These are phyloP conservation scores for Orthonyx spaldingii DNA, from an alignment of 2,113 vertebrate species.

Conservation along the genomic window DNA sequence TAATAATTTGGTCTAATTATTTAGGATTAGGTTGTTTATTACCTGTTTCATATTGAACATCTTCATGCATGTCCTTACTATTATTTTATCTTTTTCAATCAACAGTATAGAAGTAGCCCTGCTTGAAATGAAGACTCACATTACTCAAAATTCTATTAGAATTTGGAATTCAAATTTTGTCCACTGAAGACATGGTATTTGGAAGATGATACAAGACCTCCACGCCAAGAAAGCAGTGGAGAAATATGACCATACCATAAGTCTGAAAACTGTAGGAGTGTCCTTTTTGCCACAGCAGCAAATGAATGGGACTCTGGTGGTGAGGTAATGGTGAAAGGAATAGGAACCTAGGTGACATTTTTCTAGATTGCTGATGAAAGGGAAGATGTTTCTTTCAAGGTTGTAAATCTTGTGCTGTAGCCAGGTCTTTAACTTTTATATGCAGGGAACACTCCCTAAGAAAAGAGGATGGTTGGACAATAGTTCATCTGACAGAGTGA, in stretches of 20 bases:
- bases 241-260: neutral
- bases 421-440: neutral
- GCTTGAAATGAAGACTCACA: neutral
- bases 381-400: neutral
- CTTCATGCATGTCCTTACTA: neutral
- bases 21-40: neutral
- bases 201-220: neutral
- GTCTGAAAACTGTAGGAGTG: neutral
- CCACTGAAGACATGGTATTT: neutral
- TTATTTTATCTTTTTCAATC: neutral
- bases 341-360: neutral
- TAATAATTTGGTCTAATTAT: neutral
- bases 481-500: neutral
- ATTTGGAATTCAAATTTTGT: neutral
- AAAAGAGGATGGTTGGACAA: neutral
- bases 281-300: neutral
- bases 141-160: neutral
- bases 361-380: neutral
- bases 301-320: neutral
- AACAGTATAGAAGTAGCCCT: neutral
- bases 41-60: neutral
- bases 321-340: neutral
- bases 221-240: neutral
- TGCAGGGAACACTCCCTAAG: neutral
- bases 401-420: neutral